Percentiles rank a stretch among this genome's conserved stretches.
phyloP scores from a whole-genome alignment of 2,888 invertebrate genomes.

The Graphium colonna region DNA sequence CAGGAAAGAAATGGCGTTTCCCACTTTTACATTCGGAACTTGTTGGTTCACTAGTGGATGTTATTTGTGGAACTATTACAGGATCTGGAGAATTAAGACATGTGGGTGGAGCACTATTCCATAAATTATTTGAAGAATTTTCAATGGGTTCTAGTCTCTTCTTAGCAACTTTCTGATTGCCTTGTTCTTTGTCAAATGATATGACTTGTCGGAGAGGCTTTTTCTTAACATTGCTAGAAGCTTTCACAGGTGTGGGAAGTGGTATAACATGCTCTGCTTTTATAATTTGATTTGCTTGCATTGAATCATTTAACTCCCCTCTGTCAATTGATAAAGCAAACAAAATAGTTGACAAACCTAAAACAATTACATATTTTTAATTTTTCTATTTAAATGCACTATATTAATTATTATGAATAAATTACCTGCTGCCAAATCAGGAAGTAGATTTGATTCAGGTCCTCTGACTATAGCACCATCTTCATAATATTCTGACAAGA shows the following conservation, averaged over 20 bases:
- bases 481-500: slow-evolving; percentile 88
- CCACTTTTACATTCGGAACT: slow-evolving; percentile 65
- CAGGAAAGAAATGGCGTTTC: slow-evolving; percentile 70
- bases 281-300: slow-evolving; percentile 64
- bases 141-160: slow-evolving; percentile 37
- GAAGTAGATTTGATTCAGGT: slow-evolving; percentile 88
- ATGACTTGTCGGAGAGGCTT: slow-evolving; percentile 72
- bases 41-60: slow-evolving; percentile 66
- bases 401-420: neutral
- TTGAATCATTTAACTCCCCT: slow-evolving; percentile 85
- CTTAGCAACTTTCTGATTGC: slow-evolving; percentile 37
- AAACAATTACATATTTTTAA: slow-evolving; percentile 38
- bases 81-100: slow-evolving; percentile 81
- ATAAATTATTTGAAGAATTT: slow-evolving; percentile 45
- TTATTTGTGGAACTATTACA: slow-evolving; percentile 46
- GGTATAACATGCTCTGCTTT: slow-evolving; percentile 86
- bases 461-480: slow-evolving; percentile 91
- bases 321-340: slow-evolving; percentile 96
- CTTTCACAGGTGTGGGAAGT: slow-evolving; percentile 81
- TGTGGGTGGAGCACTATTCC: slow-evolving; percentile 82
- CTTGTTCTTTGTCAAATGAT: slow-evolving; percentile 71
- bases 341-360: slow-evolving; percentile 91
- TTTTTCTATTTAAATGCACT: neutral
- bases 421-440: slow-evolving; percentile 91
- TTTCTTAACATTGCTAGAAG: slow-evolving; percentile 58